These are phyloP conservation scores for Bos indicus DNA, from an alignment of 2,113 vertebrate genomes.

Conservation along the genomic window DNA sequence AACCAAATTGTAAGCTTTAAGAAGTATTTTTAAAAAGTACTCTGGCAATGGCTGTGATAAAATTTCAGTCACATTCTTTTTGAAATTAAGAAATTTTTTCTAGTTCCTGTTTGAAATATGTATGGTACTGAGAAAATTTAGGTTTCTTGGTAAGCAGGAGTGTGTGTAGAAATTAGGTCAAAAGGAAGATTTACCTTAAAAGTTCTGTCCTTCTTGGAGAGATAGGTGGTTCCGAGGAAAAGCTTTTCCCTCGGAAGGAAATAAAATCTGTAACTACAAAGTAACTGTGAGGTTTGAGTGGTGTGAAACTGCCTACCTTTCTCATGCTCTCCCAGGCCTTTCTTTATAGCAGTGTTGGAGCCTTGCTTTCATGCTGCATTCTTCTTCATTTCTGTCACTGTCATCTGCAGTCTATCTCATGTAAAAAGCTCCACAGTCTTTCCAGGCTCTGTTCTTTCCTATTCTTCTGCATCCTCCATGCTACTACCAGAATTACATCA, in stretches of 20 bases:
- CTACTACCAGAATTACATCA: not conserved
- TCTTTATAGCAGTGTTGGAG: not conserved
- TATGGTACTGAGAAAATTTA: not conserved
- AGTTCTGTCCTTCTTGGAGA: not conserved
- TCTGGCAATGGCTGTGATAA: not conserved
- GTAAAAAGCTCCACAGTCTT: not conserved
- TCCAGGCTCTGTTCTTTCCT: not conserved
- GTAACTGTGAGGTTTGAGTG: not conserved
- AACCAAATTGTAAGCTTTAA: slow-evolving; percentile 10
- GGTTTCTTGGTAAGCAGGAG: not conserved
- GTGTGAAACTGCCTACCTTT: not conserved
- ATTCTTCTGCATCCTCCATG: not conserved
- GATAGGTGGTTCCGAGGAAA: not conserved
- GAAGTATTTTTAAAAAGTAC: not conserved
- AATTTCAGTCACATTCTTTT: not conserved
- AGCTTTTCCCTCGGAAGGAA: not conserved
- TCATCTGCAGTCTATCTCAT: not conserved
- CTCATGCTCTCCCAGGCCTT: not conserved
- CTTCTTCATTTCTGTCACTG: not conserved
- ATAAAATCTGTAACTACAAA: not conserved
- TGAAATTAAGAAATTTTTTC: slow-evolving; percentile 10
- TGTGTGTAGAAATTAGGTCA: not conserved
- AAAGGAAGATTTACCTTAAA: not conserved
- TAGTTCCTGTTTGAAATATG: not conserved
- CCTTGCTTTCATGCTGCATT: not conserved